Base-by-base conservation (phyloP, 1,140 invertebrate species). In the Bombus superbus region DNA sequence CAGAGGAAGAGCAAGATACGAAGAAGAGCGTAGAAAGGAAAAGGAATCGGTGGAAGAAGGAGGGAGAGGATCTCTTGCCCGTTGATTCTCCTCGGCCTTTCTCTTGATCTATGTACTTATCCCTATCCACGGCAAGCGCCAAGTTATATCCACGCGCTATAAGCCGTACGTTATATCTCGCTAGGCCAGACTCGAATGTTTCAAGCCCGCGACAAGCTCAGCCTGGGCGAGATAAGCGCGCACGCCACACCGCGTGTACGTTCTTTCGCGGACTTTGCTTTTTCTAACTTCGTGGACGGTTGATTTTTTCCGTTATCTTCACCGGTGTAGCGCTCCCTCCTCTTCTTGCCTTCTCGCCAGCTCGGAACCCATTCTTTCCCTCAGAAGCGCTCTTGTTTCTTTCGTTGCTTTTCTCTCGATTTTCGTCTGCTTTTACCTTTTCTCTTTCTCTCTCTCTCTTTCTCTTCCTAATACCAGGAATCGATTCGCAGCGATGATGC, bases 71-170 rank as follows among this genome's bases (percentile, higher is more conserved):
- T 69, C 42, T 62, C 85, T 76, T 79, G 77, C 79, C 69, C 85
- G 68, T 84, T 68, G 72, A 62, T 35, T 85, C 69, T 87, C 80
- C 82, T 80, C 53, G 69, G 85, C 69, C 88, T 86, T 88, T 88
- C 88, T 90, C 88, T 89, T 86, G 88, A 90, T 90, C 89, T 90
- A 90, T 88, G 88, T 88, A 88, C 66, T 72, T 90, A 90, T 89
- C 88, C 75, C 62, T 88, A 88, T 86, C 83, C 89, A 47, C 87
- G 81, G 85, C 85, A 84, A 90, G 87, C 87, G 87, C 84, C 77
- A 81, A 88, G 86, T 87, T 89, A 89, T 81, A 82, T 86, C 83
- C 76, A 66, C 75, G 79, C 78, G 68, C 78, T 89, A 87, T 87
- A 89, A 53, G 64, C 47, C 81, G 74, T 85, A 85, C 64, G 74